phyloP scores from a whole-genome alignment of 1,140 invertebrate species.

The Drosophila pandora region DNA sequence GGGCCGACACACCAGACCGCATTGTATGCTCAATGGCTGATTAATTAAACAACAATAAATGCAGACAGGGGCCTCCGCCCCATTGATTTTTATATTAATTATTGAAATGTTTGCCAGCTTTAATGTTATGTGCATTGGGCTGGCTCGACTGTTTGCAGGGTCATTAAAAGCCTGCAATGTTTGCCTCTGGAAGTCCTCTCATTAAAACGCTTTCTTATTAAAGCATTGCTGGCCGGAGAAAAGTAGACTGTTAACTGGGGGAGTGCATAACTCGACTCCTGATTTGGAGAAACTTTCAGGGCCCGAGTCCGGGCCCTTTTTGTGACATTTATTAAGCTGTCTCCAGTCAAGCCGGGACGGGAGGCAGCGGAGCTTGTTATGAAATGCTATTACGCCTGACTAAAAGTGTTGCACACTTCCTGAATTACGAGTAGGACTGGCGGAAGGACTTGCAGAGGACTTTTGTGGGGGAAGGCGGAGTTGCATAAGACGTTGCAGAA shows the following conservation, averaged over 20 bases:
- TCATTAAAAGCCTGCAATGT: constrained; percentile 45
- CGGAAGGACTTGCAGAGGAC: not conserved
- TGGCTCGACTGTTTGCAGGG: constrained; percentile 50
- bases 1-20: not conserved
- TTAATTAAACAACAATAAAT: constrained; percentile 71
- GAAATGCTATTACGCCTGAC: constrained; percentile 65
- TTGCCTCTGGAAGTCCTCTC: not conserved
- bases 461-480: not conserved
- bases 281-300: constrained; percentile 33
- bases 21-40: constrained; percentile 40
- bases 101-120: constrained; percentile 60
- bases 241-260: constrained; percentile 40
- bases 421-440: constrained; percentile 69
- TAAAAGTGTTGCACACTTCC: constrained; percentile 70
- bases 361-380: constrained; percentile 48
- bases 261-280: not conserved
- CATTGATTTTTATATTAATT: constrained; percentile 73
- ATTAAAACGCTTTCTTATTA: constrained; percentile 13
- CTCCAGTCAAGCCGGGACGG: constrained; percentile 11
- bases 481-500: constrained; percentile 42
- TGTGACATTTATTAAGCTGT: constrained; percentile 74
- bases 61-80: constrained; percentile 23
- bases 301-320: constrained; percentile 20
- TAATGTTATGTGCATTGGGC: constrained; percentile 40
- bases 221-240: constrained; percentile 7